phyloP scores from a whole-genome alignment of 2,888 invertebrate species.

The Diarsia brunnea region DNA sequence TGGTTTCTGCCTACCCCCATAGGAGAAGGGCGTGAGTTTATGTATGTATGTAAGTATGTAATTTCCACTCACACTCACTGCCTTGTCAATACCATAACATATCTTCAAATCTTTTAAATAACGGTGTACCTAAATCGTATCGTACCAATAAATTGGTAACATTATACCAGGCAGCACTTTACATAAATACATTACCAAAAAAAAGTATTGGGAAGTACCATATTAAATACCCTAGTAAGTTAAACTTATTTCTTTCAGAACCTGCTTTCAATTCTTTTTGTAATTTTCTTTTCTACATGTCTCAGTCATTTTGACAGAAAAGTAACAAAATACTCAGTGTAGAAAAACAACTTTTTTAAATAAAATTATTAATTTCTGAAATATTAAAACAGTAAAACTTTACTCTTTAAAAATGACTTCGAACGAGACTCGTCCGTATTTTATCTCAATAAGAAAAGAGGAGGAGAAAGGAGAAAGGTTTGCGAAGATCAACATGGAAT shows the following conservation, averaged over 20 bases:
- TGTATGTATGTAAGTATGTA: no score
- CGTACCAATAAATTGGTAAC: no score
- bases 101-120: no score
- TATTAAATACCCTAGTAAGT: neutral
- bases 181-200: no score
- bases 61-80: no score
- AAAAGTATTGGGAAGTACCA: no score
- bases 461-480: constrained; percentile 87
- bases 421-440: constrained; percentile 85
- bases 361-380: constrained; percentile 19
- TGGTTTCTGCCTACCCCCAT: no score
- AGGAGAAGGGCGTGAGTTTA: no score
- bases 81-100: no score
- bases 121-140: no score
- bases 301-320: constrained; percentile 37
- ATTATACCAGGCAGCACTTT: no score
- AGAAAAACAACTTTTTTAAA: constrained; percentile 31
- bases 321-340: neutral
- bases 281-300: neutral
- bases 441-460: constrained; percentile 82
- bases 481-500: constrained; percentile 85
- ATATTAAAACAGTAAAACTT: constrained; percentile 42
- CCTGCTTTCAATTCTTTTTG: neutral
- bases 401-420: constrained; percentile 74
- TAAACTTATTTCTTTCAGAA: neutral